Percentiles rank a stretch among this genome's conserved stretches.
phyloP scores from a whole-genome alignment of 92 coral and sea anemone genomes.

The Parazoanthus swiftii region DNA sequence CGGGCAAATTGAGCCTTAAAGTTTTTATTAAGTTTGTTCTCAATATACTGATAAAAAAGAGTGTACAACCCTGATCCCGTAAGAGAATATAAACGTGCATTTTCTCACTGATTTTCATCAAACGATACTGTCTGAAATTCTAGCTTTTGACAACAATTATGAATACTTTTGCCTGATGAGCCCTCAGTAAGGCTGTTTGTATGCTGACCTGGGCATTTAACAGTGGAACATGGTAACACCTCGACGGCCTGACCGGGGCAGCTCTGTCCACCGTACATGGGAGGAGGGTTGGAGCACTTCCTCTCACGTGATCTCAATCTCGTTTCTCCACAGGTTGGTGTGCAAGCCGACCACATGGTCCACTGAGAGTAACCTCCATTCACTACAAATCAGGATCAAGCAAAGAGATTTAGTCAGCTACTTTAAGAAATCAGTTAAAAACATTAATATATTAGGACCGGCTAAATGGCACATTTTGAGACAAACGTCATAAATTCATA shows the following conservation, averaged over 20 bases:
- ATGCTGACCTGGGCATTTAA: constrained; percentile 38
- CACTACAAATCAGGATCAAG: background rate
- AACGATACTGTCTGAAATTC: too few relatives aligned
- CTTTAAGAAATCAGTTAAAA: too few relatives aligned
- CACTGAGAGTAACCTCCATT: constrained; percentile 29
- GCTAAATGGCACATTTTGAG: too few relatives aligned
- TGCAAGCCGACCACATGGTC: constrained; percentile 31
- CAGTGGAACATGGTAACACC: background rate
- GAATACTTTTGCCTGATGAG: background rate
- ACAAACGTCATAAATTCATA: too few relatives aligned
- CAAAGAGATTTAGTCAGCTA: background rate
- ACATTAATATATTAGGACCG: too few relatives aligned
- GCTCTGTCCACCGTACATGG: constrained; percentile 38
- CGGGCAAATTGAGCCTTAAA: too few relatives aligned
- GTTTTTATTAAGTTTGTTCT: too few relatives aligned
- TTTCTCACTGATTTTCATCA: too few relatives aligned
- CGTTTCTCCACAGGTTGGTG: constrained; percentile 23
- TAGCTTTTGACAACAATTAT: too few relatives aligned
- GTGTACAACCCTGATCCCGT: too few relatives aligned
- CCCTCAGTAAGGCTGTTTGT: background rate
- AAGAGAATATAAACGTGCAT: too few relatives aligned
- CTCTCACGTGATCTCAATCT: constrained; percentile 15
- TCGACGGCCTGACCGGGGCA: constrained; percentile 21
- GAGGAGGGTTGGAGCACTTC: constrained; percentile 23
- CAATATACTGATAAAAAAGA: too few relatives aligned